phyloP scores from a whole-genome alignment of 2,113 vertebrate genomes.

The Maccullochella peelii region DNA sequence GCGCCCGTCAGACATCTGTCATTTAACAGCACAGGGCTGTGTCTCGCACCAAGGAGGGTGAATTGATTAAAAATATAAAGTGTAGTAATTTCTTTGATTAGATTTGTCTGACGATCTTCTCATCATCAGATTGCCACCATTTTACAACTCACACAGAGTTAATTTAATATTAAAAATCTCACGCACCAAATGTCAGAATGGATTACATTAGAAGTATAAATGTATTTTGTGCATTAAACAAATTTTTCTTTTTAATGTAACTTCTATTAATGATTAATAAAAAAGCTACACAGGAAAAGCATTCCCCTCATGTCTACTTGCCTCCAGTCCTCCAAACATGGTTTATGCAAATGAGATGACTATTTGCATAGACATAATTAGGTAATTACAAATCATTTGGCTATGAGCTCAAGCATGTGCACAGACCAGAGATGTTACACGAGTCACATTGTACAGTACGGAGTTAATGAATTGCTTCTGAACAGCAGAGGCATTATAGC shows the following conservation, averaged over 20 bases:
- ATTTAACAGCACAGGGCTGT: slow-evolving; percentile 46
- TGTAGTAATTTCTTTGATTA: slow-evolving; percentile 46
- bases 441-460: slow-evolving; percentile 83
- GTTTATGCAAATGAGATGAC: slow-evolving; percentile 84
- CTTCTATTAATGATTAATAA: slow-evolving; percentile 33
- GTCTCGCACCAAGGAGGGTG: slow-evolving; percentile 46
- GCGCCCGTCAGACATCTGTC: slow-evolving; percentile 75
- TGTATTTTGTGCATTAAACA: neutral
- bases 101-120: slow-evolving; percentile 37
- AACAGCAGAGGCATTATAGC: slow-evolving; percentile 66
- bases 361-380: slow-evolving; percentile 93
- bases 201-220: slow-evolving; percentile 10
- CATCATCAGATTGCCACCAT: slow-evolving; percentile 19
- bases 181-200: neutral
- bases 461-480: slow-evolving; percentile 73
- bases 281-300: slow-evolving; percentile 25
- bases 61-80: slow-evolving; percentile 63
- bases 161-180: slow-evolving; percentile 17
- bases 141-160: slow-evolving; percentile 30
- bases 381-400: slow-evolving; percentile 93
- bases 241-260: slow-evolving; percentile 18
- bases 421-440: slow-evolving; percentile 81
- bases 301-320: slow-evolving; percentile 63
- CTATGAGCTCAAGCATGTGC: slow-evolving; percentile 88
- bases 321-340: slow-evolving; percentile 71